phyloP scores from a whole-genome alignment of 2,797 vertebrate species.

The Spinibarbus caldwelli region DNA sequence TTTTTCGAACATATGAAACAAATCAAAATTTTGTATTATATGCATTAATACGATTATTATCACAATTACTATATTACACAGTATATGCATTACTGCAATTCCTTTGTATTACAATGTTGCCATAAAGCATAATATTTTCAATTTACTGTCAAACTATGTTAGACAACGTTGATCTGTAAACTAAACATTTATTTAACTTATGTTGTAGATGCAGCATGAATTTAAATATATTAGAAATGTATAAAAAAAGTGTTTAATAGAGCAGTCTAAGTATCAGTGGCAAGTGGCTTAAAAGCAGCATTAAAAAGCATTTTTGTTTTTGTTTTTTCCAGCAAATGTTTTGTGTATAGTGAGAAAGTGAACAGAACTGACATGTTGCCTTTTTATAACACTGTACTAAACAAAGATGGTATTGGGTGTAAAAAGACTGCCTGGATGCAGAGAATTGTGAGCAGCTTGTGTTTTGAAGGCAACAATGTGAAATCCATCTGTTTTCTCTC shows the following conservation, averaged over 20 bases:
- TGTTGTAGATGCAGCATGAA: neutral
- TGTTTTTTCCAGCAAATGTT: neutral
- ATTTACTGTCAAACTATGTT: too few species aligned
- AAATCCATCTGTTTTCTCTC: constrained; percentile 52
- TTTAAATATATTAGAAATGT: neutral
- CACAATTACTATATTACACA: neutral
- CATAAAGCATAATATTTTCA: too few species aligned
- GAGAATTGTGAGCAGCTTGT: constrained; percentile 47
- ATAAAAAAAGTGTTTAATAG: too few species aligned
- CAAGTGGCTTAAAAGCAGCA: neutral
- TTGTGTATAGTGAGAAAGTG: neutral
- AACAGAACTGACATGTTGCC: neutral
- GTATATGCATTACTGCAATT: neutral
- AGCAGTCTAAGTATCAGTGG: too few species aligned
- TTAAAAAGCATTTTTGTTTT: neutral
- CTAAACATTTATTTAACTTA: neutral
- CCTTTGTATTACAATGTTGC: too few species aligned
- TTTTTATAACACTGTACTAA: neutral
- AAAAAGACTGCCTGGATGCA: constrained; percentile 32
- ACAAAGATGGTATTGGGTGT: constrained; percentile 18
- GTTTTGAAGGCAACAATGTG: constrained; percentile 44
- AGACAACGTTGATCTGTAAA: neutral
- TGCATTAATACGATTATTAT: neutral
- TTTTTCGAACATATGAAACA: neutral
- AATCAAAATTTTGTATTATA: neutral